Base-by-base conservation (phyloP, 2,113 vertebrate species). In the Dasypus novemcinctus region DNA sequence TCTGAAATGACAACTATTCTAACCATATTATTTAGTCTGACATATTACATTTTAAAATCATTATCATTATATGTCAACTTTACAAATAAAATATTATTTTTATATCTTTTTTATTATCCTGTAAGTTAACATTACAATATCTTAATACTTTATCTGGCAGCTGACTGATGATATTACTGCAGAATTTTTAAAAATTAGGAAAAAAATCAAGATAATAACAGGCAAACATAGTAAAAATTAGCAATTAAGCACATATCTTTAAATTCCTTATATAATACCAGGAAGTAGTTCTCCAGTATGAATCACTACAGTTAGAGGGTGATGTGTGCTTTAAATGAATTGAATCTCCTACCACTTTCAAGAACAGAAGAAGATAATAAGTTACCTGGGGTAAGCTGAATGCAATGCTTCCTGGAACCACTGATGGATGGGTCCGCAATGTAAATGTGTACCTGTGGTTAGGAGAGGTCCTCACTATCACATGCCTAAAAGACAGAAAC, bases 361-460 rank as follows among this genome's bases (percentile, higher is more conserved):
- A 91, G 43, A 63, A 46, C 4, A 33, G 17, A 27, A n/a, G 33
- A 43, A 69, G 38, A 87, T 61, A 94, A 59, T 27, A 36, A 57
- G 33, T 76, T 98, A 99, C 99, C 99, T 99, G 99, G 0, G 99
- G 99, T 91, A 99, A 97, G 95, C 99, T 99, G 99, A 99, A 99
- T 2, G 99, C 99, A 1, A 99, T 99, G 96, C 98, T 98, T 90
- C 99, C 99, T 0, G 98, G 94, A 46, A 98, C 98, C 10, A 99
- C 98, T 0, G 99, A 99, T 3, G 98, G 91, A 52, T 99, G 99
- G 0, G 96, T 99, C 97, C 97, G 99, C 97, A 99, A 96, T 0
- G 99, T 99, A 96, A 99, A 99, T 57, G 99, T 98, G 85, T 98
- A 99, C 93, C 98, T 99, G 97, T 99, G 99, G 87, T 97, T 98